Evolutionary conservation across 2,113 vertebrate species (phyloP).

Genomic region (Acanthisitta chloris): DNA sequence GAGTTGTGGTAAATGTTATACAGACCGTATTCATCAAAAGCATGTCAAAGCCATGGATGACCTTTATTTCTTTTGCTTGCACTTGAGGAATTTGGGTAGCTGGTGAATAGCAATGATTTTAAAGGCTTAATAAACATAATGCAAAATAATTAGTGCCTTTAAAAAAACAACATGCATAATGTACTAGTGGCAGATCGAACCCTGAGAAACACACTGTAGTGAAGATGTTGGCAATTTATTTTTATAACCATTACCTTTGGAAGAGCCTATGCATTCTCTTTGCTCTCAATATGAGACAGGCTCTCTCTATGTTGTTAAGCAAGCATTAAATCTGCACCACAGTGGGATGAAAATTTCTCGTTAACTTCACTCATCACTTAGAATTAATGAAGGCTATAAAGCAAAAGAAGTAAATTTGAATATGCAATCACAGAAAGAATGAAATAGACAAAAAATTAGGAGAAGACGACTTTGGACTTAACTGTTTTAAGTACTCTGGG

Average conservation of each 20-base stretch:
- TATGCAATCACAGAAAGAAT: conserved; percentile 41
- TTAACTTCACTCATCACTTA: conserved; percentile 46
- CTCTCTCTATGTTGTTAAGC: conserved; percentile 7
- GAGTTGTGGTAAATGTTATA: conserved; percentile 58
- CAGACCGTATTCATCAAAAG: conserved; percentile 68
- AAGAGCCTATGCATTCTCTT: background rate
- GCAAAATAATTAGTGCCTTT: conserved; percentile 49
- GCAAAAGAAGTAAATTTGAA: conserved; percentile 14
- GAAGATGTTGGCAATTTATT: conserved; percentile 17
- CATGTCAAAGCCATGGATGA: conserved; percentile 8
- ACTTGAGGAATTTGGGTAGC: conserved; percentile 31
- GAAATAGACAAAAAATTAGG: background rate
- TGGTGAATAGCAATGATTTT: conserved; percentile 40
- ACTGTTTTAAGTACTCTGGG: background rate
- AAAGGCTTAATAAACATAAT: conserved; percentile 57
- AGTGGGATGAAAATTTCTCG: conserved; percentile 20
- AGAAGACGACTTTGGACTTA: background rate
- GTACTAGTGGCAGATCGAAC: background rate
- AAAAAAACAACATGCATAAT: conserved; percentile 3
- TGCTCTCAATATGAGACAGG: background rate
- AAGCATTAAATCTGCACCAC: conserved; percentile 14
- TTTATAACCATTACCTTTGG: background rate
- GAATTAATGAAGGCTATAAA: conserved; percentile 24
- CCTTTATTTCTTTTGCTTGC: conserved; percentile 62
- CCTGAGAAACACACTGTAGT: conserved; percentile 2